Evolutionary conservation across 2,888 invertebrate genomes (phyloP).

Genomic region (Standfussiana lucernea): DNA sequence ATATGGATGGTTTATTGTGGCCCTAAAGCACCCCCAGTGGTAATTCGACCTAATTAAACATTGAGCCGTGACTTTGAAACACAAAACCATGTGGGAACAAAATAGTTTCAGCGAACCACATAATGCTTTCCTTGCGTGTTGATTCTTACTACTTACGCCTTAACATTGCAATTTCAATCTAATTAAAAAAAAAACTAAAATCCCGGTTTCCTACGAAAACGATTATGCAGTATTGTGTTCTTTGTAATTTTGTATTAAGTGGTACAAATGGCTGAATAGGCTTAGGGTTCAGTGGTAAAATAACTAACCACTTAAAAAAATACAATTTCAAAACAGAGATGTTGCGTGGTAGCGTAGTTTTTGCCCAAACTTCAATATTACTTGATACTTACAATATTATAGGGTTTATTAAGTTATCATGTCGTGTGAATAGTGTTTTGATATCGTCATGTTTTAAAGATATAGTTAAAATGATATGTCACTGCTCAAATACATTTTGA

Average conservation of each 20-base stretch:
- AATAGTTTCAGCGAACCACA: slow-evolving; percentile 54
- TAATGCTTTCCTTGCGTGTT: slow-evolving; percentile 66
- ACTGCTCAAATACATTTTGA: not conserved
- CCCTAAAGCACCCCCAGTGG: not conserved
- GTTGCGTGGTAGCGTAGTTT: no score
- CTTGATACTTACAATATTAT: no score
- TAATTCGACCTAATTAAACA: not conserved
- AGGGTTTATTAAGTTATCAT: not conserved
- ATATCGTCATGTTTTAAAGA: no score
- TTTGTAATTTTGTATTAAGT: slow-evolving; percentile 58
- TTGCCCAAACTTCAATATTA: no score
- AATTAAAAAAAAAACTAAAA: slow-evolving; percentile 53
- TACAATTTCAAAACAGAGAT: no score
- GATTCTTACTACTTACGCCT: slow-evolving; percentile 44
- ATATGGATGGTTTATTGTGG: no score
- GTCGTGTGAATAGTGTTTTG: no score
- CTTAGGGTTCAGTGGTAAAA: not conserved
- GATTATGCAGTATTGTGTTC: slow-evolving; percentile 62
- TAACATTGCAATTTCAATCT: slow-evolving; percentile 55
- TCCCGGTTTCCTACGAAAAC: slow-evolving; percentile 59
- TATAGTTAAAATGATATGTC: no score
- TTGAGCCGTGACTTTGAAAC: slow-evolving; percentile 17
- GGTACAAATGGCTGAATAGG: slow-evolving; percentile 27
- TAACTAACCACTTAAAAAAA: not conserved
- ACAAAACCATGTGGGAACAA: slow-evolving; percentile 5